Conservation (phyloP, 2,797 vertebrate species). For the Lycodopsis pacificus region DNA sequence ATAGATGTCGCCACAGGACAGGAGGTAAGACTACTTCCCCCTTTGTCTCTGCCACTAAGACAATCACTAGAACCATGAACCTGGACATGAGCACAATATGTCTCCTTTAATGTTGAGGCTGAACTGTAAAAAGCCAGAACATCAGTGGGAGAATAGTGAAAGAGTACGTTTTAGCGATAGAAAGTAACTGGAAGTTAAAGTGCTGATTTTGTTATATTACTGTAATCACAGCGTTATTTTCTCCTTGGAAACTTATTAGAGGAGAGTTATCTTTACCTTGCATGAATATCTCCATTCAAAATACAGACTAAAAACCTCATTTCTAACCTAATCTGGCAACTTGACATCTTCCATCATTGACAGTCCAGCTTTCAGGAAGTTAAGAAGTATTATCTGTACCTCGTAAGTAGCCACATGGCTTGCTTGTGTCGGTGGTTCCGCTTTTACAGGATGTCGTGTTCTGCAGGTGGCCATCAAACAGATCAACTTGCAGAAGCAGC, state of each 20-base stretch:
- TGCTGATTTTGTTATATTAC: not conserved
- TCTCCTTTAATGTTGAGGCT: not conserved
- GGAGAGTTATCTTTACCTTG: not conserved
- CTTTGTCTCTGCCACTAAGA: not conserved
- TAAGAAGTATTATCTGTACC: not conserved
- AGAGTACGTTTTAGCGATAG: not conserved
- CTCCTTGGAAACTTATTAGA: not conserved
- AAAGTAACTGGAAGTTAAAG: not conserved
- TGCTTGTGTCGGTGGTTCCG: not conserved
- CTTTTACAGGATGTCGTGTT: constrained; percentile 30
- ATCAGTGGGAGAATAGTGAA: not conserved
- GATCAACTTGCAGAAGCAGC: constrained; percentile 99
- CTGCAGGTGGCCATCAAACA: constrained; percentile 97
- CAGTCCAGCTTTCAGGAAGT: not conserved
- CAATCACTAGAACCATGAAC: not conserved
- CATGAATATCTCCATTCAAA: not conserved
- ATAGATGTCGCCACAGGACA: constrained; percentile 96
- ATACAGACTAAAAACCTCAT: not conserved
- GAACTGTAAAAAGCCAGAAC: not conserved
- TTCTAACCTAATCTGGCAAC: too few species aligned
- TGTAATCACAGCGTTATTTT: not conserved
- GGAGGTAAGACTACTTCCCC: constrained; percentile 84
- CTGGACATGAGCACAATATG: not conserved
- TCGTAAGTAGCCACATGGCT: not conserved
- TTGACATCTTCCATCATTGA: not conserved